A percentile compares a stretch with the other conserved stretches of the same genome.
Conservation (phyloP, 2,113 vertebrate species). For the Bos javanicus region DNA sequence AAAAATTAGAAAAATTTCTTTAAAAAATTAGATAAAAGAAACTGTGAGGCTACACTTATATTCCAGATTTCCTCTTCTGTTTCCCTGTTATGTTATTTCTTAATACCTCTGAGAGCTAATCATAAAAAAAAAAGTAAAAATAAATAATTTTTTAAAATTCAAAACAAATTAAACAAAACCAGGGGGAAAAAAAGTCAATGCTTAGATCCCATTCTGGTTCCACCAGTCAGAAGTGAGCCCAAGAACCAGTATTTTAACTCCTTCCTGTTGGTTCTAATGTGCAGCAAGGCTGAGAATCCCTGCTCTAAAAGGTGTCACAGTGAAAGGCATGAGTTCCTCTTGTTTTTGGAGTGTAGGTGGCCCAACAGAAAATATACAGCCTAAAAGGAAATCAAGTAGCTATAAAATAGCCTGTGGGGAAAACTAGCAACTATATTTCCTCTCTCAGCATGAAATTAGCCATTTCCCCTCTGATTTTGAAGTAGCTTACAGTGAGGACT, state of each 20-base stretch:
- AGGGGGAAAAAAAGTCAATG: not conserved
- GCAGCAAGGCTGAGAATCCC: not conserved
- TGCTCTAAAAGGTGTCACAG: not conserved
- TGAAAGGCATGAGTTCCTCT: not conserved
- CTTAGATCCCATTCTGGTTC: not conserved
- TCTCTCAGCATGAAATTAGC: not conserved
- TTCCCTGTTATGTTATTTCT: not conserved
- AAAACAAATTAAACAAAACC: not conserved
- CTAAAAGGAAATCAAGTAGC: conserved; percentile 1
- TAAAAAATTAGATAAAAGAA: not conserved
- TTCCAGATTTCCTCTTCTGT: not conserved
- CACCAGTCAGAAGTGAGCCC: not conserved
- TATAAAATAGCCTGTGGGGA: not conserved
- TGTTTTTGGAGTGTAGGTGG: not conserved
- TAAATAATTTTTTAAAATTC: not conserved
- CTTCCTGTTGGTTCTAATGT: not conserved
- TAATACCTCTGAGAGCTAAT: not conserved
- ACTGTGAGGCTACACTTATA: not conserved
- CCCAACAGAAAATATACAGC: not conserved
- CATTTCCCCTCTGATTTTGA: conserved; percentile 27
- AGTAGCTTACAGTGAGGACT: not conserved
- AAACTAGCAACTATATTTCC: conserved; percentile 1
- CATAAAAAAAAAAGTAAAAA: not conserved
- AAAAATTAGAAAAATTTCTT: not conserved
- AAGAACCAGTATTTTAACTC: not conserved